Percentiles rank a stretch among this genome's conserved stretches.
Conservation (phyloP, 2,797 vertebrate genomes). For the Epinephelus malabaricus region DNA sequence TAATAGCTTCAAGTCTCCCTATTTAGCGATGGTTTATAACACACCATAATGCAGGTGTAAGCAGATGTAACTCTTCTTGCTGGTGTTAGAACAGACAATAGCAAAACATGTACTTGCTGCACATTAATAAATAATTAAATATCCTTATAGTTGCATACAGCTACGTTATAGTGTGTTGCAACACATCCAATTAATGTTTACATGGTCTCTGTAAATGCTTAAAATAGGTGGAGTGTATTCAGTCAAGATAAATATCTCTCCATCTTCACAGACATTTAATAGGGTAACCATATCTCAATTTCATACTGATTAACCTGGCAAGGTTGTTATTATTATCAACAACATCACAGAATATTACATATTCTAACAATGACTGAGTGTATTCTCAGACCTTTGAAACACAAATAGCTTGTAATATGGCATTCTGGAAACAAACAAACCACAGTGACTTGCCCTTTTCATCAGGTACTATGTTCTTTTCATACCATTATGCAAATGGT, state of each 20-base stretch:
- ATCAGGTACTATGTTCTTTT: constrained; percentile 17
- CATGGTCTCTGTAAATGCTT: not conserved
- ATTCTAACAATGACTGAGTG: constrained; percentile 22
- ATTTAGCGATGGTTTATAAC: not conserved
- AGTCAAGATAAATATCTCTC: not conserved
- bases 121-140: not conserved
- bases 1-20: not conserved
- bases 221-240: not conserved
- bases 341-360: constrained; percentile 1
- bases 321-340: not conserved
- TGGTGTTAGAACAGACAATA: not conserved
- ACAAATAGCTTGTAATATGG: not conserved
- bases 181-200: not conserved
- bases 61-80: not conserved
- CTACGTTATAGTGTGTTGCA: not conserved
- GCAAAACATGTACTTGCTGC: not conserved
- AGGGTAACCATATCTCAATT: not conserved
- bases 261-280: not conserved
- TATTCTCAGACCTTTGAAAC: constrained; percentile 28
- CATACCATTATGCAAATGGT: constrained; percentile 15
- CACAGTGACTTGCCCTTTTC: constrained; percentile 34
- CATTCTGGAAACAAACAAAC: constrained; percentile 33
- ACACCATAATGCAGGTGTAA: not conserved
- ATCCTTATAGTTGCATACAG: not conserved
- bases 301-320: not conserved